These are phyloP conservation scores for Pseudomyrmex dendroicus DNA, from an alignment of 1,140 invertebrate genomes.

Conservation along the genomic window DNA sequence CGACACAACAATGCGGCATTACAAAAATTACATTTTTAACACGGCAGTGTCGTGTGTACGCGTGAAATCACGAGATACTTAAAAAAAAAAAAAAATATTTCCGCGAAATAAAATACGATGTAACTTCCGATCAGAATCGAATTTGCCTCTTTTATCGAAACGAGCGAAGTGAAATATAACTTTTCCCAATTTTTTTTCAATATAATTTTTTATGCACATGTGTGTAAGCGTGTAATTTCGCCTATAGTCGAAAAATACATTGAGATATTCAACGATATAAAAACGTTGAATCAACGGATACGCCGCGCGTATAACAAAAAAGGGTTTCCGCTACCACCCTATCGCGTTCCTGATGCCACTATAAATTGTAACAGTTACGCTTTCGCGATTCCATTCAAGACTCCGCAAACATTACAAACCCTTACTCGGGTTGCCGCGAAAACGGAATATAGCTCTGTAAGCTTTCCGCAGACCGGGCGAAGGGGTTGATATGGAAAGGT, in stretches of 20 bases:
- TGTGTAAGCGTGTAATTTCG: too few relatives aligned
- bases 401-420: slow-evolving; percentile 38
- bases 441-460: slow-evolving; percentile 25
- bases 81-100: slow-evolving; percentile 6
- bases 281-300: slow-evolving; percentile 41
- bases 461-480: slow-evolving; percentile 24
- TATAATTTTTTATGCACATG: too few relatives aligned
- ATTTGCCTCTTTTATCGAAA: background rate
- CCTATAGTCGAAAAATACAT: background rate
- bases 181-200: too few relatives aligned
- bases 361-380: slow-evolving; percentile 63
- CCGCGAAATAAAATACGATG: slow-evolving; percentile 5
- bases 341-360: slow-evolving; percentile 28
- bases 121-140: background rate
- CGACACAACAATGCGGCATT: slow-evolving; percentile 19
- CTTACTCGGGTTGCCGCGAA: slow-evolving; percentile 4
- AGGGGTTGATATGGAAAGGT: background rate
- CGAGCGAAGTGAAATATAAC: background rate
- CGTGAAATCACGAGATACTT: slow-evolving; percentile 4
- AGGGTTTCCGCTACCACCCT: slow-evolving; percentile 28
- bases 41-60: background rate
- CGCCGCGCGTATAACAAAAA: slow-evolving; percentile 20
- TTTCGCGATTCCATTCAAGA: slow-evolving; percentile 53
- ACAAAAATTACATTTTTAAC: slow-evolving; percentile 49
- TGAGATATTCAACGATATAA: slow-evolving; percentile 2